Base-by-base conservation (phyloP, 2,888 invertebrate species). In the Rambutsinella grinnellia region DNA sequence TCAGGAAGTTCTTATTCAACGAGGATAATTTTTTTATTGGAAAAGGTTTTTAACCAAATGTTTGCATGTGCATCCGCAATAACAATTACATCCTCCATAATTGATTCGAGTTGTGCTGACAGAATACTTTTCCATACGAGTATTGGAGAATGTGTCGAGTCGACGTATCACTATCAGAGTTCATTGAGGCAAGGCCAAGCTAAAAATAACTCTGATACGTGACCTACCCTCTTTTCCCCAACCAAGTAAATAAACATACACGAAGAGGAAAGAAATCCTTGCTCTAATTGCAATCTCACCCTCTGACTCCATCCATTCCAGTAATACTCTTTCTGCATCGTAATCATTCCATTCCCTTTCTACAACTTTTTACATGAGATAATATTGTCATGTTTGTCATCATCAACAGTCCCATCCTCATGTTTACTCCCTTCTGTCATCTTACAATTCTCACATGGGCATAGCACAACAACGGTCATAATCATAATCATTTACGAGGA, bases 201-300 rank as follows among this genome's bases (percentile, higher is more conserved):
- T 36, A 36, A 36, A 36, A 36, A 36, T 13, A 36, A 13, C 36
- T 54, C 23, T 21, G 3, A 21, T 54, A 21, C 54, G 54, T 54
- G 56, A 56, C 56, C 56, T 56, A 56, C 27, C 56, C 56, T 56
- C 17, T 26, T 26, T 56, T n/a, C 26, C n/a, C n/a, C n/a, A n/a
- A n/a, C n/a, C n/a, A n/a, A n/a, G n/a, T n/a, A n/a, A n/a, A n/a
- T 36, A 13, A 8, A 13, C 36, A 36, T 8, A 36, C 36, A 36
- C 6, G 13, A 36, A 36, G 13, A 36, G 13, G 36, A 36, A 5
- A 36, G 13, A 36, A 36, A 36, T 36, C n/a, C n/a, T n/a, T 8
- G 36, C 36, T 36, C 36, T 36, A 36, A 36, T 36, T 36, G 36
- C 36, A 36, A 36, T 36, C 36, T 36, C 36, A 36, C 36, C 36